Conservation (phyloP, 2,113 vertebrate genomes). For the Sisor rabdophorus region DNA sequence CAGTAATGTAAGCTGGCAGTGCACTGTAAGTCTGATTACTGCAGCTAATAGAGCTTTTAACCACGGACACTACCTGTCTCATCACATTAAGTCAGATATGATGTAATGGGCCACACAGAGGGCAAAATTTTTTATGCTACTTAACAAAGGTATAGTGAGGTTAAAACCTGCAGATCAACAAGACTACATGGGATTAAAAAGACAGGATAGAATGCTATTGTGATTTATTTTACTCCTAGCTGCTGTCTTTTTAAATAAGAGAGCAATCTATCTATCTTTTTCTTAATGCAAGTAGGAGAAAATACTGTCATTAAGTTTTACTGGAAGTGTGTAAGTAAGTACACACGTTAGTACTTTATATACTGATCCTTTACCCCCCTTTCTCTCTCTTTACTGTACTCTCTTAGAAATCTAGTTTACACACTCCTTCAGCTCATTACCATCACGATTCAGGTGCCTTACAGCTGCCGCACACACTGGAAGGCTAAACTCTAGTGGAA, state of each 20-base stretch:
- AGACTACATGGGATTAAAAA: neutral
- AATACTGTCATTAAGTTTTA: constrained; percentile 33
- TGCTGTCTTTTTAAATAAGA: neutral
- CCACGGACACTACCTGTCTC: constrained; percentile 9
- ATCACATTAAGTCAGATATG: constrained; percentile 10
- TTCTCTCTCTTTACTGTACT: neutral
- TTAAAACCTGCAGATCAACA: neutral
- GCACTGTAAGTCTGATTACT: constrained; percentile 31
- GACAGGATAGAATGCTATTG: neutral
- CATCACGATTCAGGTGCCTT: constrained; percentile 10
- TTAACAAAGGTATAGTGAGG: neutral
- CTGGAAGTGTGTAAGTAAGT: constrained; percentile 31
- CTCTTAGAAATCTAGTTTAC: neutral
- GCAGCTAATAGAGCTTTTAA: constrained; percentile 38
- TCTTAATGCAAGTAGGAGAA: constrained; percentile 42
- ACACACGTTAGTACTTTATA: constrained; percentile 21
- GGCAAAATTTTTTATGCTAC: neutral
- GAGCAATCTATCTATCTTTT: neutral
- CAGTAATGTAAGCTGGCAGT: constrained; percentile 36
- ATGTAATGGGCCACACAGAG: neutral
- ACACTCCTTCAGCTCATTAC: neutral
- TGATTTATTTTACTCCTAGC: neutral
- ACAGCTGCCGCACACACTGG: neutral
- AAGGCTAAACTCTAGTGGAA: neutral
- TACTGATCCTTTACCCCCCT: neutral